Conservation (phyloP, 1,140 invertebrate genomes). For the Eubasilissa regina region DNA sequence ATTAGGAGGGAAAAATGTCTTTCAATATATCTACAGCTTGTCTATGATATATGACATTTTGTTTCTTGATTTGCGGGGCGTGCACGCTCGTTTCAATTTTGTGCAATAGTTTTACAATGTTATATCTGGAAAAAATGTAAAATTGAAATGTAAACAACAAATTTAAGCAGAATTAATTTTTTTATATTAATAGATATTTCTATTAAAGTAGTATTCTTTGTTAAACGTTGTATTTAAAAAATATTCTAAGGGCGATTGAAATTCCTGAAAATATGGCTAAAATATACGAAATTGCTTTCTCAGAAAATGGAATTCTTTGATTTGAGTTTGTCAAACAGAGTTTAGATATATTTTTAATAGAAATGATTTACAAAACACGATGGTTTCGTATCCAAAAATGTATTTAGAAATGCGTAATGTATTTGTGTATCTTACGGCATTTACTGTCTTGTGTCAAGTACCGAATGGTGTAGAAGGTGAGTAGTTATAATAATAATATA, state of each 20-base stretch:
- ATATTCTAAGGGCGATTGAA: background rate
- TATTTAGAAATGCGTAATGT: slow-evolving; percentile 32
- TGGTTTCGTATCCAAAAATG: slow-evolving; percentile 11
- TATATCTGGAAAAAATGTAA: slow-evolving; percentile 5
- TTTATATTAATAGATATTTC: background rate
- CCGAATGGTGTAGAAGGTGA: slow-evolving; percentile 34
- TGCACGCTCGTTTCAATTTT: background rate
- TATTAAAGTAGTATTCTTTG: background rate
- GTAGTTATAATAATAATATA: background rate
- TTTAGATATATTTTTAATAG: slow-evolving; percentile 24
- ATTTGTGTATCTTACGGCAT: slow-evolving; percentile 12
- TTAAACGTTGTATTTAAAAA: background rate
- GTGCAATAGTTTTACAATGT: background rate
- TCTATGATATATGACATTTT: slow-evolving; percentile 21
- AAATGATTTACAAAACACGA: slow-evolving; percentile 18
- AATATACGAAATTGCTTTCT: background rate
- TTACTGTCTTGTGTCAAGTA: slow-evolving; percentile 28
- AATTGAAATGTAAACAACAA: background rate
- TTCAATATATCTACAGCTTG: background rate
- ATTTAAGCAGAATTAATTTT: background rate
- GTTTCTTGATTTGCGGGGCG: slow-evolving; percentile 9
- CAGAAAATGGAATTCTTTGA: background rate
- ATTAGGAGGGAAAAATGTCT: no score
- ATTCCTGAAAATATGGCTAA: background rate
- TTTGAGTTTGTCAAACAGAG: background rate